These are phyloP conservation scores for Tachuris rubrigastra DNA, from an alignment of 2,113 vertebrate genomes.

Conservation along the genomic window DNA sequence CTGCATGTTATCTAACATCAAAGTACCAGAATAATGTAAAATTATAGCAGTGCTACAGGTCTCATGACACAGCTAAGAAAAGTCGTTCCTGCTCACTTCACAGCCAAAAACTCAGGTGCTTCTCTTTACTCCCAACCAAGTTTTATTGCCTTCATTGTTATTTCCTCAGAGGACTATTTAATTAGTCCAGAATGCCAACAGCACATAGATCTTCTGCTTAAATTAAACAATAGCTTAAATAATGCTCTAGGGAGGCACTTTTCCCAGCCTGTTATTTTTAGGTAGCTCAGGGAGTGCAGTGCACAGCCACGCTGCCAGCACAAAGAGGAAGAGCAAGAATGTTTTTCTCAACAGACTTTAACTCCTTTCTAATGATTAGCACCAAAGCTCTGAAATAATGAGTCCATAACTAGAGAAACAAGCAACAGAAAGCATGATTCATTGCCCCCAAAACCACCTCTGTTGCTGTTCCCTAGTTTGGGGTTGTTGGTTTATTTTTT, in stretches of 20 bases:
- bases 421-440: neutral
- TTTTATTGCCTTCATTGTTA: slow-evolving; percentile 1
- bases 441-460: neutral
- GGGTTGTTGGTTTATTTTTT: neutral
- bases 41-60: neutral
- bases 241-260: slow-evolving; percentile 41
- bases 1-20: neutral
- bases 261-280: slow-evolving; percentile 62
- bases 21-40: neutral
- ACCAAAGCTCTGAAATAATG: neutral
- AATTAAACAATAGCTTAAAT: slow-evolving; percentile 61
- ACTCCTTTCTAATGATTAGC: neutral
- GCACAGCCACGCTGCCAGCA: neutral
- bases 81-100: neutral
- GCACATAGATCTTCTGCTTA: slow-evolving; percentile 33
- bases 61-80: neutral
- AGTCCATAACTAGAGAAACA: neutral
- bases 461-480: neutral
- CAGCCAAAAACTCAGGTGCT: neutral
- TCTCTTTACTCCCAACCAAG: neutral
- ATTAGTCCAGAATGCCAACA: slow-evolving; percentile 43
- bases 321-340: slow-evolving; percentile 42
- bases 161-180: slow-evolving; percentile 49
- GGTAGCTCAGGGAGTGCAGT: neutral
- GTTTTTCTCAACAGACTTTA: slow-evolving; percentile 31